Base-by-base conservation (phyloP, 2,888 invertebrate species). In the Theodoxus fluviatilis region DNA sequence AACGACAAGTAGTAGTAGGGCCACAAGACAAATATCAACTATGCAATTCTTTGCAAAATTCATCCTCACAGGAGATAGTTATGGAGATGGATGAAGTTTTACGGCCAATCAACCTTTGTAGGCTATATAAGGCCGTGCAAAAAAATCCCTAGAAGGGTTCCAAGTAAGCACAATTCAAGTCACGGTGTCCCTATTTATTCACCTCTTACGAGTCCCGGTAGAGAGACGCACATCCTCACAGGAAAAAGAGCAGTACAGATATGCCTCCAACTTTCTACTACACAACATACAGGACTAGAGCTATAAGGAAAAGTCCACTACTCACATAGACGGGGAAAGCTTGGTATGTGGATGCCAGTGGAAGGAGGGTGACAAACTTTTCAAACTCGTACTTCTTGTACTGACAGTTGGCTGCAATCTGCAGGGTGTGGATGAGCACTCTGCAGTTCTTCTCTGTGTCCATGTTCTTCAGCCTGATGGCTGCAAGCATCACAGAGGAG, bases 341-440 rank as follows among this genome's bases (percentile, higher is more conserved):
- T 81, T 93, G 90, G 37, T 89, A 86, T 4, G 91, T 90, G 78
- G 94, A 93, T 65, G 91, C 91, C 78, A 93, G 92, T 1, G 92
- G 91, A 40, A 91, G 91, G n/a, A 87, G 72, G 22, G 82, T 80
- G 49, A 87, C 73, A 89, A 93, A 91, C 88, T 94, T 94, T 84
- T 93, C 92, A 76, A 91, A 91, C 88, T 95, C 94, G 73, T 93
- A 89, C 67, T 91, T 90, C 84, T 94, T 93, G 84, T 94, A 95
- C 70, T 92, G 92, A 80, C 91, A 90, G 75, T 93, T 92, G 7
- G 95, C 94, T 78, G 93, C 88, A 67, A 95, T 84, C 88, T 97
- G 96, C 88, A 96, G 90, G n/a, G 92, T 91, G 87, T 98, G 98
- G 68, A 97, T 88, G 7, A 94, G 91, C 89, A 96, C 95, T 79